These are phyloP conservation scores for Drosophila trichaetosa DNA, from an alignment of 2,888 invertebrate species.

Conservation along the genomic window DNA sequence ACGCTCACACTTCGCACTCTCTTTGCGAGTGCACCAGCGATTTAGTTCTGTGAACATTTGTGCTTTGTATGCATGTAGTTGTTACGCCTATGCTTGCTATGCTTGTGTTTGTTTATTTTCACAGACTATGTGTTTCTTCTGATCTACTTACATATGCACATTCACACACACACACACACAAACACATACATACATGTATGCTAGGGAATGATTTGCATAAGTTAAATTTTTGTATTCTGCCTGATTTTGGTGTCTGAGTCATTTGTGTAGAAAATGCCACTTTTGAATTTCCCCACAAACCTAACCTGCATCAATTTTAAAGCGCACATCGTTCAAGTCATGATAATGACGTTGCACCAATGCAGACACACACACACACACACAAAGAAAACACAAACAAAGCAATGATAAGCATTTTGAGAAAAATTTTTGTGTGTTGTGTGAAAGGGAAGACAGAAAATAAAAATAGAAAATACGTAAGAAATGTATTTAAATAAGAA, in stretches of 20 bases:
- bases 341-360: slow-evolving; percentile 46
- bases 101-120: slow-evolving; percentile 13
- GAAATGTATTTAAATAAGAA: slow-evolving; percentile 30
- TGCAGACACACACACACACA: slow-evolving; percentile 23
- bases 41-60: slow-evolving; percentile 25
- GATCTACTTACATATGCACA: slow-evolving; percentile 18
- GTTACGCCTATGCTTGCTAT: slow-evolving; percentile 3
- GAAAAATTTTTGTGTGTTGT: slow-evolving; percentile 5
- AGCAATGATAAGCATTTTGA: slow-evolving; percentile 47
- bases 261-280: slow-evolving; percentile 16
- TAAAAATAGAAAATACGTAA: slow-evolving; percentile 45
- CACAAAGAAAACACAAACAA: slow-evolving; percentile 5
- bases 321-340: slow-evolving; percentile 13
- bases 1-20: slow-evolving; percentile 2
- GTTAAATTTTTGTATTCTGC: not conserved
- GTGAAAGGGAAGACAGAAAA: slow-evolving; percentile 20
- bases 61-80: slow-evolving; percentile 6
- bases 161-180: not conserved
- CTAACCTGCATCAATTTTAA: slow-evolving; percentile 75
- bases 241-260: slow-evolving; percentile 16
- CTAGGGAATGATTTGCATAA: slow-evolving; percentile 7
- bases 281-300: slow-evolving; percentile 30
- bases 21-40: slow-evolving; percentile 31
- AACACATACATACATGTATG: not conserved
- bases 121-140: slow-evolving; percentile 4